Conservation (phyloP, 1,140 invertebrate species). For the Popillia japonica region DNA sequence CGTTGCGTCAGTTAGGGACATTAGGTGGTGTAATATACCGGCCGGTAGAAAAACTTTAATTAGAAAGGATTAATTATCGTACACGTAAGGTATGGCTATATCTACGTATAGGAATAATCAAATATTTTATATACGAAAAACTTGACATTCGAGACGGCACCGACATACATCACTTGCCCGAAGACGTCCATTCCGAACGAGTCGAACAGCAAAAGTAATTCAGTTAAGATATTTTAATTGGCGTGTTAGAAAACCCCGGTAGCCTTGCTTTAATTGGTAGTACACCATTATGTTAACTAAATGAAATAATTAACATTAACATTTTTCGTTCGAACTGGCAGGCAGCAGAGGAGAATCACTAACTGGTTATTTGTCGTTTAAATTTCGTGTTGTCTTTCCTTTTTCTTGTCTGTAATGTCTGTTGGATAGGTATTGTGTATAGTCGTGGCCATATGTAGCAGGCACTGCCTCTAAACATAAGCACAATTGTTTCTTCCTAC, state of each 20-base stretch:
- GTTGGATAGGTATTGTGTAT: no score
- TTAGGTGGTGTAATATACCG: constrained; percentile 1
- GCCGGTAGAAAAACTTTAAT: constrained; percentile 24
- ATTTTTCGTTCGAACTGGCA: constrained; percentile 21
- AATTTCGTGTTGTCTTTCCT: constrained; percentile 11
- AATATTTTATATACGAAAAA: constrained; percentile 30
- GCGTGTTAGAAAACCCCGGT: constrained; percentile 30
- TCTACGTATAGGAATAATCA: constrained; percentile 25
- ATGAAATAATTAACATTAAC: constrained; percentile 33
- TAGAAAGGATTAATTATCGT: constrained; percentile 29
- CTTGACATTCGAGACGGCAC: constrained; percentile 1
- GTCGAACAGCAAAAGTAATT: neutral
- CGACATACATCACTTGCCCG: neutral
- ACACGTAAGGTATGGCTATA: constrained; percentile 15
- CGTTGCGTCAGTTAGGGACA: no score
- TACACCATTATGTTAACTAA: constrained; percentile 29
- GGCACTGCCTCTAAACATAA: neutral
- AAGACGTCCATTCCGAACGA: constrained; percentile 4
- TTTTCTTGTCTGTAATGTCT: no score
- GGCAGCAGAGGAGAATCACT: constrained; percentile 11
- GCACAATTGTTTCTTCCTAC: neutral
- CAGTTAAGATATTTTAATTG: constrained; percentile 32
- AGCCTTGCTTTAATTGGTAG: constrained; percentile 28
- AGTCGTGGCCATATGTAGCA: no score
- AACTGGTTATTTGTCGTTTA: constrained; percentile 33